phyloP scores from a whole-genome alignment of 2,888 invertebrate species.

The Drosophila conformis region DNA sequence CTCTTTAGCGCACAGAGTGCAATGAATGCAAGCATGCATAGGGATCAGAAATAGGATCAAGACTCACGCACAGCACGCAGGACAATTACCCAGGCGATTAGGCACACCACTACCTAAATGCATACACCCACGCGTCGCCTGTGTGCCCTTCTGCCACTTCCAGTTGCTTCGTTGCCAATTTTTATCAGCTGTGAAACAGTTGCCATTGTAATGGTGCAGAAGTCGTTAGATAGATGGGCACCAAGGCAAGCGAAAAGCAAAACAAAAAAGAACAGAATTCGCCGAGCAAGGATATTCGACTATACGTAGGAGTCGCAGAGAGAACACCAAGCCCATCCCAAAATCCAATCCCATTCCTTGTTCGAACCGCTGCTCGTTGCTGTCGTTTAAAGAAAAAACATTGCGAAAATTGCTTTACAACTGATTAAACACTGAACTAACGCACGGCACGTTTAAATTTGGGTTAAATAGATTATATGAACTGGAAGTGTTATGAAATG shows the following conservation, averaged over 20 bases:
- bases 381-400: slow-evolving; percentile 76
- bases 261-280: slow-evolving; percentile 6
- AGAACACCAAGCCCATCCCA: slow-evolving; percentile 19
- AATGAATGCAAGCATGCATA: slow-evolving; percentile 9
- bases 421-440: slow-evolving; percentile 80
- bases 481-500: slow-evolving; percentile 80
- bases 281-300: slow-evolving; percentile 46
- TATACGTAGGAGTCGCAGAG: slow-evolving; percentile 56
- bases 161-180: slow-evolving; percentile 61
- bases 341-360: slow-evolving; percentile 35
- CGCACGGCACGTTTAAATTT: slow-evolving; percentile 81
- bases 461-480: slow-evolving; percentile 82
- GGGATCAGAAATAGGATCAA: slow-evolving; percentile 29
- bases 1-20: slow-evolving; percentile 29
- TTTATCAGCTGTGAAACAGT: slow-evolving; percentile 84
- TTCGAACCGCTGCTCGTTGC: slow-evolving; percentile 20
- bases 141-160: slow-evolving; percentile 14
- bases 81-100: slow-evolving; percentile 84
- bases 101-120: slow-evolving; percentile 62
- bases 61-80: slow-evolving; percentile 63
- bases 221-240: slow-evolving; percentile 70
- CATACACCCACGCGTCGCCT: slow-evolving; percentile 24
- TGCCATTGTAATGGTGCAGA: slow-evolving; percentile 79
- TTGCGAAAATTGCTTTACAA: slow-evolving; percentile 81
- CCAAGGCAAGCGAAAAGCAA: slow-evolving; percentile 32